Percentiles rank a stretch among this genome's conserved stretches.
Evolutionary conservation across 2,113 vertebrate species (phyloP).

Genomic region (Felis chaus): DNA sequence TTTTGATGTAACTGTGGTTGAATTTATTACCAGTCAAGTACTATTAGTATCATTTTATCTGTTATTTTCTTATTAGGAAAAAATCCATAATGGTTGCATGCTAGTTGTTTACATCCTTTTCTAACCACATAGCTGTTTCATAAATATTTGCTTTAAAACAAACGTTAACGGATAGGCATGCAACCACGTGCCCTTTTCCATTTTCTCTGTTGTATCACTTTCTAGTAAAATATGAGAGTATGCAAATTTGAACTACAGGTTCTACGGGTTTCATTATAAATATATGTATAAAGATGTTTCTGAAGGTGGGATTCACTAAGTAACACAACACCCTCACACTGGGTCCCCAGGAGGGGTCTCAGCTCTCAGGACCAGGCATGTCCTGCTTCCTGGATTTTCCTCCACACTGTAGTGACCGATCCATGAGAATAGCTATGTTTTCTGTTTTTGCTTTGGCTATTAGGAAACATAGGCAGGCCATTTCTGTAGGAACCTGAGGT

Average conservation of each 20-base stretch:
- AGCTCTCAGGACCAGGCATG: not conserved
- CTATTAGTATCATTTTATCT: constrained; percentile 3
- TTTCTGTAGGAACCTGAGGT: not conserved
- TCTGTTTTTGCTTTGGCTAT: not conserved
- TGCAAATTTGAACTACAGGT: not conserved
- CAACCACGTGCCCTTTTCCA: not conserved
- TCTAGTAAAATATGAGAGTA: not conserved
- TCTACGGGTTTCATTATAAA: not conserved
- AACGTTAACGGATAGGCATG: not conserved
- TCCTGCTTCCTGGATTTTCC: not conserved
- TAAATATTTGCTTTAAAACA: constrained; percentile 30
- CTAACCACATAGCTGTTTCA: not conserved
- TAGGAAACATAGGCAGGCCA: not conserved
- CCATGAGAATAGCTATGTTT: not conserved
- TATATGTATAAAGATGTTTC: not conserved
- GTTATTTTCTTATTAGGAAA: not conserved
- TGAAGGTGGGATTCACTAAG: not conserved
- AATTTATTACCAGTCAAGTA: not conserved
- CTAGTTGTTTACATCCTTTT: not conserved
- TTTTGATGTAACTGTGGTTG: not conserved
- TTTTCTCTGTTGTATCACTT: not conserved
- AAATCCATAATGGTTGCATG: not conserved
- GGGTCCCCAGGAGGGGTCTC: not conserved
- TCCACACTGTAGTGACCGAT: not conserved
- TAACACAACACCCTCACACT: not conserved